Evolutionary conservation across 2,888 invertebrate genomes (phyloP), one percentile per base, ranked within the genome.

Genomic region (Brachypterus glaber): DNA sequence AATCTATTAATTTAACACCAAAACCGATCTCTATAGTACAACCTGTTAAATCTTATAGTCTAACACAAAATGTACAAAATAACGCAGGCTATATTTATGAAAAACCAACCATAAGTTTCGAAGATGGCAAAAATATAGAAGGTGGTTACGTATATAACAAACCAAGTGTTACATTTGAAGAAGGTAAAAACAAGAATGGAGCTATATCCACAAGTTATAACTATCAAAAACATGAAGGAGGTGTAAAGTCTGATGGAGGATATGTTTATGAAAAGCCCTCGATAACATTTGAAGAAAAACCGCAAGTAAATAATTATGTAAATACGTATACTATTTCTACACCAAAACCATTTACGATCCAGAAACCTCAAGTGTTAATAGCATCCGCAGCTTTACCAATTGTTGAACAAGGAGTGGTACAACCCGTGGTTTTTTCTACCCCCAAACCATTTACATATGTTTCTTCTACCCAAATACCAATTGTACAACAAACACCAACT

Each of bases 71-170:
- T 9, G 21, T 21, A 21, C 27, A 27, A 27, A 9, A 5, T 27
- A 11, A 9, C 12, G 8, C 5, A 27, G 11, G 12, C 8, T 64
- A 64, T 38, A 51, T 57, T 15, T 64, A 64, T 41, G 47, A 52
- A 1, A 54, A 57, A 46, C 54, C 58, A n/a, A 45, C 27, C 3
- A 44, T 50, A 9, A 51, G 56, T 46, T 68, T 65, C 31, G 63
- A 59, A 35, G 63, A 67, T n/a, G n/a, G n/a, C 3, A 30, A 3
- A 16, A 17, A 15, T 16, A 18, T 24, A 15, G 33, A 40, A 24
- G 35, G 35, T 16, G 46, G 46, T 2, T 46, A 46, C 21, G 40
- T 32, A 9, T 50, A 47, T 15, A 18, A 42, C n/a, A 48, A 40
- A 26, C 48, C 49, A 17, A 30, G 21, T 25, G 32, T 46, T 11